phyloP scores from a whole-genome alignment of 1,140 invertebrate genomes.

The Leptinotarsa undecemlineata region DNA sequence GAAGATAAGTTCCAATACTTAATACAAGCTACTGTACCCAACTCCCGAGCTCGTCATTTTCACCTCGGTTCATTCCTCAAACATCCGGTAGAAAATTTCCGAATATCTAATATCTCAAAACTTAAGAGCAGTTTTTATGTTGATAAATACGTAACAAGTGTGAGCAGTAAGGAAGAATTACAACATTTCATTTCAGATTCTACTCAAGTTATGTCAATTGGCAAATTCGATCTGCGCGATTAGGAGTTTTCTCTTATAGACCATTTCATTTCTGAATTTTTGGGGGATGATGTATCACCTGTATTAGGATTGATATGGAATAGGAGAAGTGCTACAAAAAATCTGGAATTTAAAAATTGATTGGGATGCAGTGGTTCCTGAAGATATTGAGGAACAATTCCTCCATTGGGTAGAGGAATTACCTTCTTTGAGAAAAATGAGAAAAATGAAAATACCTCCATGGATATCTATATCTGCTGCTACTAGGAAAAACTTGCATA shows the following conservation, averaged over 20 bases:
- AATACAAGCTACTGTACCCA: too few species aligned
- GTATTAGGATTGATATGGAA: too few species aligned
- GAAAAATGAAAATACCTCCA: slow-evolving; percentile 28
- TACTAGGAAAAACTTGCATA: neutral
- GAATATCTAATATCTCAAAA: slow-evolving; percentile 7
- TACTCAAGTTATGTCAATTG: slow-evolving; percentile 34
- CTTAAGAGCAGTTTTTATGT: slow-evolving; percentile 40
- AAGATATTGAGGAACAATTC: slow-evolving; percentile 21
- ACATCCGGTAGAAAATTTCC: neutral
- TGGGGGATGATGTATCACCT: too few species aligned
- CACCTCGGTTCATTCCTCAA: slow-evolving; percentile 23
- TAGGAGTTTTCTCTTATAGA: too few species aligned
- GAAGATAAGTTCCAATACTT: too few species aligned
- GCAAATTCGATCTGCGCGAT: slow-evolving; percentile 36
- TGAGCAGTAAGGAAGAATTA: slow-evolving; percentile 26
- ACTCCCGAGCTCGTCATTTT: neutral
- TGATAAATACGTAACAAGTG: slow-evolving; percentile 44
- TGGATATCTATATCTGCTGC: slow-evolving; percentile 15
- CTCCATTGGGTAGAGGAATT: slow-evolving; percentile 27
- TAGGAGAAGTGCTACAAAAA: too few species aligned
- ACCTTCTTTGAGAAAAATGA: slow-evolving; percentile 22
- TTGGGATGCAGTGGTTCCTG: neutral
- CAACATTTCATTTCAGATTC: slow-evolving; percentile 32
- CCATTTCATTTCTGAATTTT: too few species aligned
- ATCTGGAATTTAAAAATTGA: too few species aligned